Base-by-base conservation (phyloP, 2,888 invertebrate species). In the Scaptomyza flava region DNA sequence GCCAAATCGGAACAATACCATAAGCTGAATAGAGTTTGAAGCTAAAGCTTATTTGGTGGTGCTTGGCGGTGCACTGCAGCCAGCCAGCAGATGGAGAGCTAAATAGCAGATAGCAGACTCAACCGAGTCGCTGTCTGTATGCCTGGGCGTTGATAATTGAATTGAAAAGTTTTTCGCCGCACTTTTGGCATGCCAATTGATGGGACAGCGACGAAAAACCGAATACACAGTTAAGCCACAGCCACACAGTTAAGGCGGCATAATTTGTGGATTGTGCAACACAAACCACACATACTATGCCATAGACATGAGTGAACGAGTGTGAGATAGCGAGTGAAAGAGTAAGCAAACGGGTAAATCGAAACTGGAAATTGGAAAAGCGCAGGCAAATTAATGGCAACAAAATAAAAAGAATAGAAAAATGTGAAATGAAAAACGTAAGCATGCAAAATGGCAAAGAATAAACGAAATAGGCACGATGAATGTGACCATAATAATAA, bases 131-230 rank as follows among this genome's bases (percentile, higher is more conserved):
- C 20, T 12, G 23, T 38, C 12, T n/a, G 53, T 20, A 47, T 70
- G 73, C 51, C 47, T 77, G 87, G 87, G 84, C 83, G 87, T 86
- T 69, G 75, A 83, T 81, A 81, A 81, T 86, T 86, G 87, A 81
- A 86, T 83, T 80, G 70, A 85, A 81, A 82, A 79, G 63, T 85
- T 79, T 75, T 62, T 62, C 81, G 74, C 65, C 67, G 84, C 79
- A 72, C 73, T 81, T 80, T 75, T 73, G 71, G 76, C 65, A 56
- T 62, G 66, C 77, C 54, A 76, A 74, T 74, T 66, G 73, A 76
- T 71, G 77, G 71, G 54, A 56, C 48, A 61, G 43, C 56, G 52
- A 62, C 51, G 62, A 48, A 41, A 14, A 14, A 23, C 20, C 38
- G 36, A 34, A 48, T 56, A 38, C 57, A 53, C 41, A 41, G 68